Base-by-base conservation (phyloP, 2,888 invertebrate species). In the Eupithecia pulchellata region DNA sequence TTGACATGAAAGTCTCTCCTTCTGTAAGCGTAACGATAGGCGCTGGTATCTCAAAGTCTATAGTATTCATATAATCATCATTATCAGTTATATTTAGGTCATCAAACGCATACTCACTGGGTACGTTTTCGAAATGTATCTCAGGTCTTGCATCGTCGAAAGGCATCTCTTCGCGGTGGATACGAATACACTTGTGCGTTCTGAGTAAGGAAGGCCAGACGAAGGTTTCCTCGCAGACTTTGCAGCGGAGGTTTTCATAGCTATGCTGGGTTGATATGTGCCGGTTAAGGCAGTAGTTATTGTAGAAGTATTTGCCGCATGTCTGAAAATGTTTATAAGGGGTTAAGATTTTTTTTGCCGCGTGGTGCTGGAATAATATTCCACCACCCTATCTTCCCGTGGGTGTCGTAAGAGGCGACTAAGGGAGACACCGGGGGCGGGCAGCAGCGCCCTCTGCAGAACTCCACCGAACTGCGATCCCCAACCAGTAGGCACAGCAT, bases 21-120 rank as follows among this genome's bases (percentile, higher is more conserved):
- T 92, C 92, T 0, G 81, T 84, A 25, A 92, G 66, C 66, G 91
- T 84, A 0, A 90, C 91, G 0, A 91, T 82, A 0, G 93, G 92
- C 0, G 87, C 89, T 0, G 93, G 92, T 69, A 93, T 90, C 27
- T 92, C 92, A 81, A 91, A 92, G 69, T 92, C 91, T 0, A 90
- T 75, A 0, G 81, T 71, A 47, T 86, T 82, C 79, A 87, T 81
- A 64, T 89, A 90, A 69, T 90, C 86, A 52, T 90, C 89, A 58
- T 75, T 79, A 0, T 87, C 86, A 0, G 11, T 32, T 2, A 69
- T 72, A 32, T 72, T 86, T 0, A 89, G 73, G 25, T 89, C 87
- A 68, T 91, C 88, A 14, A 89, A 84, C 0, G 79, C 83, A 2
- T 84, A 82, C 1, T 81, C 79, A 1, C 72, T 70, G 4, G 83